These are phyloP conservation scores for Homarus gammarus DNA, from an alignment of 2,888 invertebrate genomes.

Conservation along the genomic window DNA sequence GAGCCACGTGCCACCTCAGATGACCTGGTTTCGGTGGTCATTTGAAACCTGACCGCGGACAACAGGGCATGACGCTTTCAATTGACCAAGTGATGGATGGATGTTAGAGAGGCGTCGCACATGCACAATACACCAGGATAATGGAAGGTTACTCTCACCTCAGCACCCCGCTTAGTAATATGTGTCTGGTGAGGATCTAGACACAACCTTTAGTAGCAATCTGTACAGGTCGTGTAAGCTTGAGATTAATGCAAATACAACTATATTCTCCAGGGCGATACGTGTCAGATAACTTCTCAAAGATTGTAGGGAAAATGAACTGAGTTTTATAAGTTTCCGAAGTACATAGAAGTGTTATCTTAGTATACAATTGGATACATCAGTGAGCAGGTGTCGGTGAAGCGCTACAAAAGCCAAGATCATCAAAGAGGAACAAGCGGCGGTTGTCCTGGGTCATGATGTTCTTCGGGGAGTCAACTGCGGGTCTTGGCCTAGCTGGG, in stretches of 20 bases:
- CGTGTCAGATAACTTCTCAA: too few relatives aligned
- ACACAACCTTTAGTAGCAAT: too few relatives aligned
- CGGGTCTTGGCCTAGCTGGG: constrained; percentile 27
- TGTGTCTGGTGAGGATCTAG: too few relatives aligned
- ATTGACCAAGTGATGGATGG: not conserved
- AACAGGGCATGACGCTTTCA: not conserved
- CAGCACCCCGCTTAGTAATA: not conserved
- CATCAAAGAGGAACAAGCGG: not conserved
- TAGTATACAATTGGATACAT: too few relatives aligned
- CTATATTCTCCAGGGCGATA: too few relatives aligned
- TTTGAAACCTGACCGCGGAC: not conserved
- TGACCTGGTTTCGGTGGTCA: not conserved
- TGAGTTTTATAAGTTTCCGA: too few relatives aligned
- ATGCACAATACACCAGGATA: not conserved
- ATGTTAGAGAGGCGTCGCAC: not conserved
- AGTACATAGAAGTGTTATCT: too few relatives aligned
- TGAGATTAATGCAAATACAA: too few relatives aligned
- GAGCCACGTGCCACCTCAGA: not conserved
- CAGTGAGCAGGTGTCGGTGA: not conserved
- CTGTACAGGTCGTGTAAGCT: too few relatives aligned
- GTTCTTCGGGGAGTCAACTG: constrained; percentile 32
- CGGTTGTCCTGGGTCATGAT: not conserved
- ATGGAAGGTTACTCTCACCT: not conserved
- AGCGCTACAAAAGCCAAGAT: not conserved
- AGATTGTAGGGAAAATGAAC: too few relatives aligned